Conservation (phyloP, 2,888 invertebrate species). For the Limnephilus rhombicus region DNA sequence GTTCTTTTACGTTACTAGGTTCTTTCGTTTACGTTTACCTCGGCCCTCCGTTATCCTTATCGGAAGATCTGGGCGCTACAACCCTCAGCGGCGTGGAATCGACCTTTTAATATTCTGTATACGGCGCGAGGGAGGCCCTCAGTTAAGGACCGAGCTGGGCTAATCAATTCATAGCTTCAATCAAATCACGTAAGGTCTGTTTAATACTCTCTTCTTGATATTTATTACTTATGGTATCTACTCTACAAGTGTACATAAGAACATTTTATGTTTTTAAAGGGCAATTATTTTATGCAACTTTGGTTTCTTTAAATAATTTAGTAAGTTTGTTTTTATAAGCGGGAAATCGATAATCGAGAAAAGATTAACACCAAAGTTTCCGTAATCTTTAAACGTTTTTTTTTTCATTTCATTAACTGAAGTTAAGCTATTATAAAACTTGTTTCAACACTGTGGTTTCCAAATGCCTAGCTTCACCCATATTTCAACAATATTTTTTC, state of each 20-base stretch:
- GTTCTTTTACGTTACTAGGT: not conserved
- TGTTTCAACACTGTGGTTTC: too few species aligned
- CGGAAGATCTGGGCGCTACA: slow-evolving; percentile 43
- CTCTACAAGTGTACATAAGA: not conserved
- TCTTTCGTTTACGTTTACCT: slow-evolving; percentile 32
- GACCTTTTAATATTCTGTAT: slow-evolving; percentile 54
- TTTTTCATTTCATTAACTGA: too few species aligned
- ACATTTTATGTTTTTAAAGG: not conserved
- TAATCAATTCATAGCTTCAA: not conserved
- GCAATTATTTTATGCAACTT: not conserved
- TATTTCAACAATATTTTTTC: too few species aligned
- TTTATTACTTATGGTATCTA: not conserved
- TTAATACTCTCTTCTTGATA: not conserved
- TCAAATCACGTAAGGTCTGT: not conserved
- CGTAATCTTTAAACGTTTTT: too few species aligned
- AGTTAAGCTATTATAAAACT: too few species aligned
- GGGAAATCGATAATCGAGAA: too few species aligned
- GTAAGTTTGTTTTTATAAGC: too few species aligned
- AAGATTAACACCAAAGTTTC: too few species aligned
- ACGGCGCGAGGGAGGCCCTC: not conserved
- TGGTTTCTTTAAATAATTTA: not conserved
- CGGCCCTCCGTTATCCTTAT: slow-evolving; percentile 50
- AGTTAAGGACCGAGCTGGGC: not conserved
- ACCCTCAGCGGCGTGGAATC: slow-evolving; percentile 40
- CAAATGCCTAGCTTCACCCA: too few species aligned